Percentiles rank a stretch among this genome's conserved stretches.
These are phyloP conservation scores for Ptychobarbus kaznakovi DNA, from an alignment of 2,797 vertebrate genomes.

Conservation along the genomic window DNA sequence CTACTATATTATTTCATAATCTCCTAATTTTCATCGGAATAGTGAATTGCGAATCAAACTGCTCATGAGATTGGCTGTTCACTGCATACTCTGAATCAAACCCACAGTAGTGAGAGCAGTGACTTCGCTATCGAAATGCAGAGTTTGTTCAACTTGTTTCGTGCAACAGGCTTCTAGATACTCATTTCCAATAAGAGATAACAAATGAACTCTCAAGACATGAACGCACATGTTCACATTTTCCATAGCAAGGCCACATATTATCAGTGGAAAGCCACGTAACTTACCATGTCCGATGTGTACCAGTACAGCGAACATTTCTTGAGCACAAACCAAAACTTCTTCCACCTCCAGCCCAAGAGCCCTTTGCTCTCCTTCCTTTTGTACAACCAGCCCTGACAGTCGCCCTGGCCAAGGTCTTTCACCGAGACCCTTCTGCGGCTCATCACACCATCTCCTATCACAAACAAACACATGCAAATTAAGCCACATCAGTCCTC, in stretches of 20 bases:
- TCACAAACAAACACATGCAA: constrained; percentile 4
- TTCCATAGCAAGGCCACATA: neutral
- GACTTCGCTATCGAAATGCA: neutral
- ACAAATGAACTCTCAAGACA: neutral
- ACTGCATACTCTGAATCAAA: neutral
- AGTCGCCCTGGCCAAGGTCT: constrained; percentile 85
- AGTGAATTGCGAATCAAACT: neutral
- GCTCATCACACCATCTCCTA: constrained; percentile 83
- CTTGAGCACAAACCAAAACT: constrained; percentile 91
- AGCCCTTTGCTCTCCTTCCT: constrained; percentile 85
- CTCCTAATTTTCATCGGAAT: neutral
- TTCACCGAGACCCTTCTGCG: constrained; percentile 86
- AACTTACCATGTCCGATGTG: constrained; percentile 81
- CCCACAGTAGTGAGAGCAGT: neutral
- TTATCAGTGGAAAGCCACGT: neutral
- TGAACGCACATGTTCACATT: neutral
- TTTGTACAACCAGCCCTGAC: constrained; percentile 89
- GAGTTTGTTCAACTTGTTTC: neutral
- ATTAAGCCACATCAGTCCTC: neutral
- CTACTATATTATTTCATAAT: neutral
- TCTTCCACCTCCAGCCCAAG: constrained; percentile 89
- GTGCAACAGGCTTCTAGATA: neutral
- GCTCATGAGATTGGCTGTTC: neutral
- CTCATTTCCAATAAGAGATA: neutral
- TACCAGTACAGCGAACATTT: constrained; percentile 88